phyloP scores from a whole-genome alignment of 2,113 vertebrate genomes.

The Dendropsophus ebraccatus region DNA sequence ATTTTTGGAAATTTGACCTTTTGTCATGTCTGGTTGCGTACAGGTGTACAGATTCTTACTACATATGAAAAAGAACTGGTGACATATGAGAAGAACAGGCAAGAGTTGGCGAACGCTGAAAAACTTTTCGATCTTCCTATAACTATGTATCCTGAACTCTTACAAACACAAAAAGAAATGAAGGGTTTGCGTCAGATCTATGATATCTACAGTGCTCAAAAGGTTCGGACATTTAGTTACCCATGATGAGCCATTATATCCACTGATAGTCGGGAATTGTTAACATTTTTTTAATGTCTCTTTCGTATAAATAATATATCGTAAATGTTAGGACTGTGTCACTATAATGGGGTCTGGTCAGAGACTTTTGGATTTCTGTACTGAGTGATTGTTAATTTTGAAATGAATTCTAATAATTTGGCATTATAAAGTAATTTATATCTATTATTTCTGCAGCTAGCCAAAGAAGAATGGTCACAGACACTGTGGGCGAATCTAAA shows the following conservation, averaged over 20 bases:
- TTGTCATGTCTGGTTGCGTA: not conserved
- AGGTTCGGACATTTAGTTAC: conserved; percentile 67
- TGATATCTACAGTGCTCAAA: conserved; percentile 80
- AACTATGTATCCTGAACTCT: conserved; percentile 79
- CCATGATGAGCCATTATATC: not conserved
- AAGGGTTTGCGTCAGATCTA: conserved; percentile 80
- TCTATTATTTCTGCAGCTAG: conserved; percentile 69
- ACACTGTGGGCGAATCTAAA: conserved; percentile 90
- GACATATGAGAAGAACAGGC: conserved; percentile 71
- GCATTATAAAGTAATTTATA: no score
- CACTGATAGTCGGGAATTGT: no score
- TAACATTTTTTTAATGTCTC: no score
- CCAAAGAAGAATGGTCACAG: conserved; percentile 91
- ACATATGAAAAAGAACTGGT: conserved; percentile 79
- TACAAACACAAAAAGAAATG: conserved; percentile 85
- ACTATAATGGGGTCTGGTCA: no score
- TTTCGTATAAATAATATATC: no score
- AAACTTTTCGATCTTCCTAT: conserved; percentile 87
- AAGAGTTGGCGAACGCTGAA: conserved; percentile 82
- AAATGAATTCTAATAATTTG: no score
- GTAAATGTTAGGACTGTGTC: no score
- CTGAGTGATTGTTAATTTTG: no score
- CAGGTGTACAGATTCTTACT: conserved; percentile 80
- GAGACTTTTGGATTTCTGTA: no score
- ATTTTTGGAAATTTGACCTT: not conserved